Evolutionary conservation across 2,888 invertebrate species (phyloP).

Genomic region (Drosophila nr. perissopoda): DNA sequence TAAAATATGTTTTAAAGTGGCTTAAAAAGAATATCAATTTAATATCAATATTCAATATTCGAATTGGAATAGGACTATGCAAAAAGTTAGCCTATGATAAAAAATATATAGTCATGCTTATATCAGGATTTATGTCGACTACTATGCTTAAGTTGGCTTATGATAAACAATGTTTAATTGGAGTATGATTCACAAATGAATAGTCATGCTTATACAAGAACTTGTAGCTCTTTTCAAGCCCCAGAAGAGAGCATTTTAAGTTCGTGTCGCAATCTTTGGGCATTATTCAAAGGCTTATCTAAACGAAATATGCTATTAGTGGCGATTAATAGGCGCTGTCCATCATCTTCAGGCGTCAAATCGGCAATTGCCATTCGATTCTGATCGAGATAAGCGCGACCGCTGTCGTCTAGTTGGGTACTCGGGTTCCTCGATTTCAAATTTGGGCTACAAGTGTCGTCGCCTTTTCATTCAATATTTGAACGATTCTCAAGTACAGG

Average conservation of each 20-base stretch:
- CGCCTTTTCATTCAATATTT: constrained; percentile 61
- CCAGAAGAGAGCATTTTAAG: constrained; percentile 35
- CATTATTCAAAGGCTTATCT: constrained; percentile 61
- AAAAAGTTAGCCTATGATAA: background rate
- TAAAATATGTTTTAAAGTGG: background rate
- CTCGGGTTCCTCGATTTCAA: constrained; percentile 1
- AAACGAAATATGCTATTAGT: constrained; percentile 74
- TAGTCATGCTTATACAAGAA: background rate
- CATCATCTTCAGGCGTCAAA: constrained; percentile 74
- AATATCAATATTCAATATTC: background rate
- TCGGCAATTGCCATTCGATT: constrained; percentile 72
- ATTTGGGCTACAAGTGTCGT: constrained; percentile 19
- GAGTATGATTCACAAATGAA: background rate
- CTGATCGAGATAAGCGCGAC: constrained; percentile 55
- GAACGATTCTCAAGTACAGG: constrained; percentile 61
- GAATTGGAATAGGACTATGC: background rate
- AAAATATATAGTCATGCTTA: background rate
- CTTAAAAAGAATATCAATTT: background rate
- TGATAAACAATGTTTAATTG: background rate
- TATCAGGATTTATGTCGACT: background rate
- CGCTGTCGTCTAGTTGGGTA: constrained; percentile 27
- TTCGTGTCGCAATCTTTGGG: constrained; percentile 13
- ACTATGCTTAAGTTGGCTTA: background rate
- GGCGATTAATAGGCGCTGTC: constrained; percentile 81
- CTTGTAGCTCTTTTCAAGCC: background rate